Conservation (phyloP, 2,113 vertebrate species). For the Anarrhichthys ocellatus region DNA sequence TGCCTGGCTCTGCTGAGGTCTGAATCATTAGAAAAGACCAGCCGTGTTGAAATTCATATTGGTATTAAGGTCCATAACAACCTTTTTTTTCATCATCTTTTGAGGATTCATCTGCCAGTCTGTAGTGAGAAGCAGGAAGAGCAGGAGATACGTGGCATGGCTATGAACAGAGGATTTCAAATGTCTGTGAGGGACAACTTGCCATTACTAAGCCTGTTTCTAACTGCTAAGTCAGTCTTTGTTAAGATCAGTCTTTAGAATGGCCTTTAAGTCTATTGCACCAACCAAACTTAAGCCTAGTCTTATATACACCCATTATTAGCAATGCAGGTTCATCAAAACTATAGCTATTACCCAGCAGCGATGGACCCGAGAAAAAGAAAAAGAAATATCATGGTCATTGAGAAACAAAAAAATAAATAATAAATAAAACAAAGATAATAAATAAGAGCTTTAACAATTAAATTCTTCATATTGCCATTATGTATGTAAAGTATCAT, state of each 20-base stretch:
- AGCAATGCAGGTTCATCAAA: too few species aligned
- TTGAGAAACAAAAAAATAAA: too few species aligned
- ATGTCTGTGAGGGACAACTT: conserved; percentile 9
- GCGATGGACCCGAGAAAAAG: too few species aligned
- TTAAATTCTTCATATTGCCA: too few species aligned
- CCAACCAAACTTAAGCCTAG: background rate
- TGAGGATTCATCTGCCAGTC: conserved; percentile 8
- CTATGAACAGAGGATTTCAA: conserved; percentile 36
- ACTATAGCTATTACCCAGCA: too few species aligned
- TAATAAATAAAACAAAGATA: too few species aligned
- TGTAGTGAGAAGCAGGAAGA: conserved; percentile 19
- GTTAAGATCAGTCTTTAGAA: background rate
- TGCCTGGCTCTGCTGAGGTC: background rate
- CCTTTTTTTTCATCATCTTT: background rate
- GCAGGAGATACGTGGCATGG: conserved; percentile 8
- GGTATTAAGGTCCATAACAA: conserved; percentile 16
- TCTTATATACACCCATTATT: too few species aligned
- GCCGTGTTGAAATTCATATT: conserved; percentile 34
- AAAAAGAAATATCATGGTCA: too few species aligned
- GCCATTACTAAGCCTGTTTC: background rate
- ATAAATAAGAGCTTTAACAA: too few species aligned
- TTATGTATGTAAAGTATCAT: too few species aligned
- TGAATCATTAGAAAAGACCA: conserved; percentile 6
- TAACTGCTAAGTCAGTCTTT: background rate
- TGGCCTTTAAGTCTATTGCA: background rate